Evolutionary conservation across 2,888 invertebrate genomes (phyloP).

Genomic region (Megaustenia siamemsis): DNA sequence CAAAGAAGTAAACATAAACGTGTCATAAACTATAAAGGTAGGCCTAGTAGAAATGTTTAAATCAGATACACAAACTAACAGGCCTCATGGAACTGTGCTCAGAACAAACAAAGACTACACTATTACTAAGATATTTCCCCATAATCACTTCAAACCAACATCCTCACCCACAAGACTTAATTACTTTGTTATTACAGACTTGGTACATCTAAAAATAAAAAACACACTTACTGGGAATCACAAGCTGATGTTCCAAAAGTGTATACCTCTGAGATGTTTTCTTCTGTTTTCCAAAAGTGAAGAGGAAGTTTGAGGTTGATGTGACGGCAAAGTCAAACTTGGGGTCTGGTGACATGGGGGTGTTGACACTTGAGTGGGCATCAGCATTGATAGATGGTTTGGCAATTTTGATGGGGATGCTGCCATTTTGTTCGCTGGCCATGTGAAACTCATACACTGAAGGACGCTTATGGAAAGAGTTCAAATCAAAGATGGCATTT

Average conservation of each 20-base stretch:
- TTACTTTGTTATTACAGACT: too few species aligned
- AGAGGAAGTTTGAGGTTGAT: constrained; percentile 39
- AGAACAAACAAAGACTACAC: too few species aligned
- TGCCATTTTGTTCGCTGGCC: constrained; percentile 32
- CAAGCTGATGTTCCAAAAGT: constrained; percentile 46
- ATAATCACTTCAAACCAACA: too few species aligned
- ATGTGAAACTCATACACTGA: constrained; percentile 46
- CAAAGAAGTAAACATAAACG: too few species aligned
- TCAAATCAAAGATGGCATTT: constrained; percentile 45
- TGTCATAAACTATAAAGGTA: too few species aligned
- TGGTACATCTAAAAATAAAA: not conserved
- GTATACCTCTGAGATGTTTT: constrained; percentile 37
- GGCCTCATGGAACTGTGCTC: too few species aligned
- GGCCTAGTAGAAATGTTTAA: too few species aligned
- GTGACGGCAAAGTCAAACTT: constrained; percentile 50
- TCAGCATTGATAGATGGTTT: constrained; percentile 40
- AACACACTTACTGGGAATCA: constrained; percentile 45
- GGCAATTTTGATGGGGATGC: constrained; percentile 50
- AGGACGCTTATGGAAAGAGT: constrained; percentile 49
- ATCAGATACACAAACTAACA: too few species aligned
- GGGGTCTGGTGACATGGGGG: constrained; percentile 22
- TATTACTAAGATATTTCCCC: too few species aligned
- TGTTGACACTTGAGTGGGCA: constrained; percentile 37
- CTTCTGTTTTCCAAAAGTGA: constrained; percentile 45
- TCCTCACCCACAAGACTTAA: too few species aligned